phyloP scores from a whole-genome alignment of 2,888 invertebrate genomes.

The Anthrax anthrax region DNA sequence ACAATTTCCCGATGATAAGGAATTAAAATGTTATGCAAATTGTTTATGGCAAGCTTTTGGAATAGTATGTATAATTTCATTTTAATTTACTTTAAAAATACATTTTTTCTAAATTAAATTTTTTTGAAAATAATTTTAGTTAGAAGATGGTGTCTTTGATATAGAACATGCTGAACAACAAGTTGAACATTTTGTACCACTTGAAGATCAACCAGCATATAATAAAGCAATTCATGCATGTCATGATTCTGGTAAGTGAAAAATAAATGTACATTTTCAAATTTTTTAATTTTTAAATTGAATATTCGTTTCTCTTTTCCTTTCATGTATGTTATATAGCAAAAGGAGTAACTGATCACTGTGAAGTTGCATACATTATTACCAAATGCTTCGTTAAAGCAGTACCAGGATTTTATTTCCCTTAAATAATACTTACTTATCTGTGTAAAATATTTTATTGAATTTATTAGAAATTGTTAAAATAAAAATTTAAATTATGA shows the following conservation, averaged over 20 bases:
- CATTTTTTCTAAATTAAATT: too few species aligned
- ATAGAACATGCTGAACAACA: not conserved
- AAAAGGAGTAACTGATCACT: not conserved
- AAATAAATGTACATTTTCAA: not conserved
- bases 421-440: not conserved
- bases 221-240: not conserved
- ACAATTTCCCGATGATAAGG: not conserved
- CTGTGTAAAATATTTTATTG: too few species aligned
- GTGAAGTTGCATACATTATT: not conserved
- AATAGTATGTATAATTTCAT: not conserved
- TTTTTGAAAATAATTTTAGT: not conserved
- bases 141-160: not conserved
- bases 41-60: not conserved
- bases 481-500: too few species aligned
- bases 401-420: not conserved
- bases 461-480: too few species aligned
- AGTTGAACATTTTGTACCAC: not conserved
- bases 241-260: not conserved
- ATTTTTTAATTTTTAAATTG: not conserved
- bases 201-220: not conserved
- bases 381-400: not conserved
- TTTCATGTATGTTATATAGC: not conserved
- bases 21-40: not conserved
- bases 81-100: too few species aligned
- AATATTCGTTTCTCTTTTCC: not conserved